Evolutionary conservation across 2,888 invertebrate species (phyloP), one percentile per base, ranked within the genome.

Genomic region (Acrobasis suavella): DNA sequence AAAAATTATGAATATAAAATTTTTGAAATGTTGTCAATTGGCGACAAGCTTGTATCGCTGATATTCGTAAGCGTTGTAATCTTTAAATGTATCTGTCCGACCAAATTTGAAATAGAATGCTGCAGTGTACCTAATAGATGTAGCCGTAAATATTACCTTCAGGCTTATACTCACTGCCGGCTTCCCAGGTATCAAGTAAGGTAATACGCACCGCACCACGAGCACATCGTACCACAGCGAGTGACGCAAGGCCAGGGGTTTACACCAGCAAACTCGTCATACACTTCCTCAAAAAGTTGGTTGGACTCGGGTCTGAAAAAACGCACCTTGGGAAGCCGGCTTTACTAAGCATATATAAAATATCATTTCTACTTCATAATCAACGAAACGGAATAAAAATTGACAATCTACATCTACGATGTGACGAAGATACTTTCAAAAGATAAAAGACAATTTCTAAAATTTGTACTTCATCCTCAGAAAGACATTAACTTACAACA

Each of bases 401-500:
- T 5, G 10, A n/a, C n/a, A 10, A n/a, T 14, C n/a, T 46, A 3
- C 2, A n/a, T 46, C 46, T 46, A 46, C 46, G 12, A 46, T 14
- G 6, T n/a, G n/a, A 14, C 3, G 10, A 12, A 42, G 42, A 42
- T 42, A 12, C 14, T 12, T 42, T 12, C 42, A 42, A 42, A 12
- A 42, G 14, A 12, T 14, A 46, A 12, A 46, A 10, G 3, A 46
- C 1, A 46, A 12, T 12, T 42, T 14, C 46, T 46, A 7, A 46
- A 14, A n/a, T 14, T 14, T 46, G n/a, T 46, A 14, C n/a, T 46
- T n/a, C n/a, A 46, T 46, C 14, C 46, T 32, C 14, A n/a, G 8
- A 12, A 64, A 51, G 39, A n/a, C 15, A 22, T 15, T 6, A 39
- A 82, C 91, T 91, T 74, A 92, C 91, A 86, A 76, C 67, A 92